A percentile compares a stretch with the other conserved stretches of the same genome.
phyloP scores from a whole-genome alignment of 2,113 vertebrate genomes.

The Mobula birostris region DNA sequence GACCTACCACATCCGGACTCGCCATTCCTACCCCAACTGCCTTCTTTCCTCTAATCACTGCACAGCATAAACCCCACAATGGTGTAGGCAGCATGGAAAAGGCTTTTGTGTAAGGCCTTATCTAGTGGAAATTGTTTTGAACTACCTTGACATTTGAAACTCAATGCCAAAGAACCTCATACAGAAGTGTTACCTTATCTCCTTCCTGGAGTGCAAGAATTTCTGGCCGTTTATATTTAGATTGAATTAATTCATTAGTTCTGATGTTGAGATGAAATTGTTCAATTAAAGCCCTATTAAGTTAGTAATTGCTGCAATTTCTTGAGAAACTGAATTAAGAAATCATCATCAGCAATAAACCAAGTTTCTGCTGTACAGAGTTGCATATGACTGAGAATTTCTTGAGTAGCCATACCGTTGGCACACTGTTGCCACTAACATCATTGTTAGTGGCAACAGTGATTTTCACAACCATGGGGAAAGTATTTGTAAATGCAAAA shows the following conservation, averaged over 20 bases:
- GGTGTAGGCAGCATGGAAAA: too few species aligned
- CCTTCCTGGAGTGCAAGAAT: too few species aligned
- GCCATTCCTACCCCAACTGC: too few species aligned
- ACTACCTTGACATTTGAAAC: too few species aligned
- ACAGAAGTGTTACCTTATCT: too few species aligned
- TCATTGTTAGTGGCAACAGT: neutral
- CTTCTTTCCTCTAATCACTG: too few species aligned
- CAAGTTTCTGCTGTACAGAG: neutral
- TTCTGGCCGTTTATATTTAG: neutral
- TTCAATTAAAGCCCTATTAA: neutral
- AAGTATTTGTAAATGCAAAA: neutral
- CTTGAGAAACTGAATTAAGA: neutral
- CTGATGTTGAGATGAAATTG: neutral
- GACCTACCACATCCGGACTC: too few species aligned
- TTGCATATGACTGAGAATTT: slow-evolving; percentile 12
- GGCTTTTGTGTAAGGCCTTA: too few species aligned
- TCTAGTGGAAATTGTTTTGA: too few species aligned
- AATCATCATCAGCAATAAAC: neutral
- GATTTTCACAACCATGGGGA: neutral
- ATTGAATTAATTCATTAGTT: neutral
- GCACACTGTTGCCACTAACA: too few species aligned
- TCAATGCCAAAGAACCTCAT: too few species aligned
- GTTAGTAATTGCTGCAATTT: neutral
- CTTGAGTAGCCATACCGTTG: neutral
- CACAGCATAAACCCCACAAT: too few species aligned